Conservation (phyloP, 2,113 vertebrate genomes). For the Lichenostomus cassidix region DNA sequence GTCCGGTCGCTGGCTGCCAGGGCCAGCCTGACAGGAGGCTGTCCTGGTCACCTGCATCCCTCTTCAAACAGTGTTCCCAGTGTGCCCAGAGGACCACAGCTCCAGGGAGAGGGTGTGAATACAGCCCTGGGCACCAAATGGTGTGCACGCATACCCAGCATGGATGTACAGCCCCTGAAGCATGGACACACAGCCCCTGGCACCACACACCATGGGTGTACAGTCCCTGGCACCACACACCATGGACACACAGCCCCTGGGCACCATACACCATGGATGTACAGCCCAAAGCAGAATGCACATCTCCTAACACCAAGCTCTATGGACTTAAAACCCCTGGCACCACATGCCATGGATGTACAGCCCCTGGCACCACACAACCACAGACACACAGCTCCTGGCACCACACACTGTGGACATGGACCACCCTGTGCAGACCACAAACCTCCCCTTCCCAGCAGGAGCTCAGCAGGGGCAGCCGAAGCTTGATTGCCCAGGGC, state of each 20-base stretch:
- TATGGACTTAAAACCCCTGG: background rate
- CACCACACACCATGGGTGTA: fast-evolving
- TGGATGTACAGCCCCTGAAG: background rate
- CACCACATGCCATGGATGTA: background rate
- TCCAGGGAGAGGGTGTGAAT: background rate
- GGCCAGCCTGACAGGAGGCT: background rate
- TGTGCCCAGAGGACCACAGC: fast-evolving
- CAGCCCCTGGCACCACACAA: background rate
- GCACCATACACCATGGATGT: background rate
- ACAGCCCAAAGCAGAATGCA: too few relatives aligned
- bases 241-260: fast-evolving
- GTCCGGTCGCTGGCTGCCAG: background rate
- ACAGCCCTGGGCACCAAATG: background rate
- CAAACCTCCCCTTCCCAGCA: background rate
- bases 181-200: background rate
- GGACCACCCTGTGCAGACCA: fast-evolving
- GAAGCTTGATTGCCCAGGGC: fast-evolving
- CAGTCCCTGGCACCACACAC: background rate
- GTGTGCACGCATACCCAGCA: fast-evolving
- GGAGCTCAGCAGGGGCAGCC: background rate
- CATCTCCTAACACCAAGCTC: background rate
- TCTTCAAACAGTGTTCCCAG: fast-evolving
- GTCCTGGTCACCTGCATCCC: background rate
- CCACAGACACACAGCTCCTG: too few relatives aligned
- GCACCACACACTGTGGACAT: fast-evolving